phyloP scores from a whole-genome alignment of 2,888 invertebrate genomes.

The Polymixis lichenea region DNA sequence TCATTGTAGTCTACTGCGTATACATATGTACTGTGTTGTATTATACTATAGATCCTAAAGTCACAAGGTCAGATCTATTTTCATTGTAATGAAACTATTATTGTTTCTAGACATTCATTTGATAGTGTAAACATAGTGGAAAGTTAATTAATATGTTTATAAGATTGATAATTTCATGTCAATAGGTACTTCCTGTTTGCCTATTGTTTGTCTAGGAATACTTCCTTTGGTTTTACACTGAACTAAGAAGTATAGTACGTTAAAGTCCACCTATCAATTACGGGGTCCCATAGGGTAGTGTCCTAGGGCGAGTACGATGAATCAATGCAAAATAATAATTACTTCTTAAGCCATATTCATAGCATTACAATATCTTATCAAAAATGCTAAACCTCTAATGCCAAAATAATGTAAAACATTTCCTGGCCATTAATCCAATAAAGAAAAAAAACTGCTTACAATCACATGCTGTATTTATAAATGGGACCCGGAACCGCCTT shows the following conservation, averaged over 20 bases:
- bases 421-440: background rate
- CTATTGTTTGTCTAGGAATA: background rate
- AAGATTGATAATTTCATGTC: constrained; percentile 9
- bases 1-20: background rate
- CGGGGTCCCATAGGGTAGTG: constrained; percentile 3
- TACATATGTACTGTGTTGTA: too few species aligned
- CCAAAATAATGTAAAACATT: background rate
- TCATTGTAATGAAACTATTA: constrained; percentile 14
- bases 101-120: constrained; percentile 36
- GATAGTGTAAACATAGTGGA: constrained; percentile 16
- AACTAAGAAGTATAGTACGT: background rate
- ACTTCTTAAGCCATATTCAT: too few species aligned
- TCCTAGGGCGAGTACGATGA: background rate
- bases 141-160: constrained; percentile 10
- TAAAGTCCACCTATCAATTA: background rate
- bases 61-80: constrained; percentile 42
- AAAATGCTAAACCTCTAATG: too few species aligned
- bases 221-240: background rate
- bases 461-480: background rate
- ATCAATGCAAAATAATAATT: too few species aligned
- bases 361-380: too few species aligned
- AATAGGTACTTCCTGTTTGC: constrained; percentile 4
- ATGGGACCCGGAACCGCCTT: constrained; percentile 6
- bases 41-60: background rate
- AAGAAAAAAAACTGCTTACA: too few species aligned